Percentiles rank a stretch among this genome's conserved stretches.
Conservation (phyloP, 2,888 invertebrate species). For the Ashinkailepas kermadecensis region DNA sequence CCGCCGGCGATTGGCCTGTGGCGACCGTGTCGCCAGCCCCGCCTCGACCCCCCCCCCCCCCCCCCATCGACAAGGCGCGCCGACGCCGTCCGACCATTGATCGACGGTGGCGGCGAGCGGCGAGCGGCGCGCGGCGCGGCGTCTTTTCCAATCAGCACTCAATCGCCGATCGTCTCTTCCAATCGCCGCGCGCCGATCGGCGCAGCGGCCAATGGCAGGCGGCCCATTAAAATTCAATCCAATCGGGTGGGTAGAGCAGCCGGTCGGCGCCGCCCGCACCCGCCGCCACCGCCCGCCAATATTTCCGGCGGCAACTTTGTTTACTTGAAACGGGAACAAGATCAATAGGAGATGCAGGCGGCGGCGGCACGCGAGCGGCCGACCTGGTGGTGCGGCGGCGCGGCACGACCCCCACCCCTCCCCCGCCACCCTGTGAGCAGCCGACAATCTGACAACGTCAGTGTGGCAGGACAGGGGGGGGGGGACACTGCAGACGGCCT, state of each 20-base stretch:
- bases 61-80: not conserved
- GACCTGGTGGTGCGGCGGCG: no score
- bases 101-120: not conserved
- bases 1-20: not conserved
- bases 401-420: no score
- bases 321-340: not conserved
- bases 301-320: not conserved
- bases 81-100: not conserved
- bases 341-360: constrained; percentile 10
- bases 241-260: not conserved
- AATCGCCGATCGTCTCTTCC: constrained; percentile 16
- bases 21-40: not conserved
- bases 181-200: constrained; percentile 17
- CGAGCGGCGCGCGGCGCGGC: not conserved
- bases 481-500: no score
- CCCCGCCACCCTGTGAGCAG: no score
- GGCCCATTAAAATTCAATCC: constrained; percentile 9
- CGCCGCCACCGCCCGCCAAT: not conserved
- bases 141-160: constrained; percentile 7
- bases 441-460: no score
- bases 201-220: not conserved
- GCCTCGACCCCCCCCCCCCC: not conserved
- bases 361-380: not conserved
- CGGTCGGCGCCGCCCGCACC: not conserved
- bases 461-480: no score